Evolutionary conservation across 2,888 invertebrate species (phyloP).

Genomic region (Epistrophe eligans): DNA sequence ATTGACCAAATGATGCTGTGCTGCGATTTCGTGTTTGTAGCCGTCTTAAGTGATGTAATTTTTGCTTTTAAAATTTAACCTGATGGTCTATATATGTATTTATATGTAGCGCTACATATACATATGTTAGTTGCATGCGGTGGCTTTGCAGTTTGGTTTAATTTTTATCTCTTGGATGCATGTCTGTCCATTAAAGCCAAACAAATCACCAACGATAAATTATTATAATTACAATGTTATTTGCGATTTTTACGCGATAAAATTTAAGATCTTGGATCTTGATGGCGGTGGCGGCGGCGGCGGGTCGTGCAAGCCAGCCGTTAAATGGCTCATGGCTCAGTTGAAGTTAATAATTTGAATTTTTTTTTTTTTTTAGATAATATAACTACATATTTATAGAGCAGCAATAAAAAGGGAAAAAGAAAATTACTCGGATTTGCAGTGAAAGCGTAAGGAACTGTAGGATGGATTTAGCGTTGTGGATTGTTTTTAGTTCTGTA

Average conservation of each 20-base stretch:
- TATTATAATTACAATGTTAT: slow-evolving; percentile 62
- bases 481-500: background rate
- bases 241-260: slow-evolving; percentile 59
- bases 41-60: slow-evolving; percentile 5
- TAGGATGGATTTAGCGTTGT: background rate
- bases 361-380: background rate
- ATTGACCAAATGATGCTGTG: background rate
- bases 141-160: background rate
- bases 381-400: no score
- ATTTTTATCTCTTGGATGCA: background rate
- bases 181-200: slow-evolving; percentile 46
- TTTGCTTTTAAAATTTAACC: background rate
- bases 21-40: background rate
- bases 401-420: background rate
- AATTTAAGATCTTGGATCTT: slow-evolving; percentile 39
- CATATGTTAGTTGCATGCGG: background rate
- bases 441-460: background rate
- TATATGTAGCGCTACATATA: no score
- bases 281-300: background rate
- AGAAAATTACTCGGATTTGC: background rate
- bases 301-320: background rate
- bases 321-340: background rate
- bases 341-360: background rate
- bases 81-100: background rate
- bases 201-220: slow-evolving; percentile 65